phyloP scores from a whole-genome alignment of 2,888 invertebrate genomes.

The Limenitis camilla region DNA sequence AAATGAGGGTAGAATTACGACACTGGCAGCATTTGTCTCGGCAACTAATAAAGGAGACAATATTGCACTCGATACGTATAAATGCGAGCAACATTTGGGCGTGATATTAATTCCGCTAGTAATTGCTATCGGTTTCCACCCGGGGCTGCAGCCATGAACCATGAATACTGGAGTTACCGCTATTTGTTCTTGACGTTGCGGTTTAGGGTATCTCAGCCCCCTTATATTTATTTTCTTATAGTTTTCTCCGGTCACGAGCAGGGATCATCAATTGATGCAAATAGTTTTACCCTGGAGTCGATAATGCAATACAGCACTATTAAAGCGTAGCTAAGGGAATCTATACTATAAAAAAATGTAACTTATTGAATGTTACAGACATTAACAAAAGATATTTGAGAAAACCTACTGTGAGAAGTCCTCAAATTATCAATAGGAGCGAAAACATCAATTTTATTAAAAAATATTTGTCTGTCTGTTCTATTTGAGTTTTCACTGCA shows the following conservation, averaged over 20 bases:
- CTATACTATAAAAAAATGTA: too few species aligned
- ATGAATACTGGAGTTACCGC: constrained; percentile 74
- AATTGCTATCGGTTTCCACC: constrained; percentile 73
- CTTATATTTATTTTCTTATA: constrained; percentile 71
- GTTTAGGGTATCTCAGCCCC: constrained; percentile 63
- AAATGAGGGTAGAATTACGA: constrained; percentile 62
- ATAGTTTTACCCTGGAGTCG: constrained; percentile 44
- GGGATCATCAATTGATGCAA: constrained; percentile 53
- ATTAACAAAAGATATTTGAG: too few species aligned
- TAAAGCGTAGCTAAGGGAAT: too few species aligned
- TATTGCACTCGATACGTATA: constrained; percentile 74
- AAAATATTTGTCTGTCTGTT: too few species aligned
- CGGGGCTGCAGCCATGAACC: constrained; percentile 69
- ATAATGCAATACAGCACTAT: constrained; percentile 43
- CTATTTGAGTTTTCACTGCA: too few species aligned
- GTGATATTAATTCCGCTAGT: constrained; percentile 73
- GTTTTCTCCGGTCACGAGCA: constrained; percentile 57
- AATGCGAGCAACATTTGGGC: constrained; percentile 72
- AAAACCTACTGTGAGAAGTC: too few species aligned
- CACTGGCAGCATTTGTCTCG: constrained; percentile 64
- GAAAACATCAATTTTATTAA: too few species aligned
- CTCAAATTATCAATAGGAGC: too few species aligned
- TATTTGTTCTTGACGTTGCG: constrained; percentile 73
- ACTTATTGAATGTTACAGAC: too few species aligned
- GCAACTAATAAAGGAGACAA: constrained; percentile 74